phyloP scores from a whole-genome alignment of 2,113 vertebrate genomes.

The Haplotaxodon microlepis region DNA sequence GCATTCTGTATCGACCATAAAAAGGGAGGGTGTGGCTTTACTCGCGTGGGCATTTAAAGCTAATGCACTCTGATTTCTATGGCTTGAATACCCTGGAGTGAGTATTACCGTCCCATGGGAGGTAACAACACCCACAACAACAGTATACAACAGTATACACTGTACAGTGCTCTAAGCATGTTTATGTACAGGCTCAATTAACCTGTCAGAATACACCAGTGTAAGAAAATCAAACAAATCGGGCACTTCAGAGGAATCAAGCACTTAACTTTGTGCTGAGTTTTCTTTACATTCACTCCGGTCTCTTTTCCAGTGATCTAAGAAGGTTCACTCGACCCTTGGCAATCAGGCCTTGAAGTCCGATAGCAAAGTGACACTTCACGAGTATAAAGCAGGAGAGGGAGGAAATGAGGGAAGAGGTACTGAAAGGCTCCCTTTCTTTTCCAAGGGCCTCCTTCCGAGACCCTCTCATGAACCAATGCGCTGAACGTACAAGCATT shows the following conservation, averaged over 20 bases:
- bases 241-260: not conserved
- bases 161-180: not conserved
- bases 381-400: constrained; percentile 35
- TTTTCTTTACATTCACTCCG: not conserved
- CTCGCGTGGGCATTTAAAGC: not conserved
- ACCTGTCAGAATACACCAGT: not conserved
- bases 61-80: constrained; percentile 5
- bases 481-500: not conserved
- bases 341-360: constrained; percentile 39
- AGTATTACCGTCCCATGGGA: not conserved
- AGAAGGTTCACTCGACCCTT: constrained; percentile 19
- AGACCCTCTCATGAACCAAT: constrained; percentile 18
- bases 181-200: not conserved
- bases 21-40: constrained; percentile 3
- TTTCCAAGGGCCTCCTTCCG: constrained; percentile 20
- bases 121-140: constrained; percentile 7
- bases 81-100: not conserved
- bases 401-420: constrained; percentile 29
- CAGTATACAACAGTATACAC: not conserved
- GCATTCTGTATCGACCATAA: not conserved
- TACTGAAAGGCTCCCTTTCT: constrained; percentile 57
- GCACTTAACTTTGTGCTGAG: not conserved
- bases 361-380: constrained; percentile 61
- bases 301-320: constrained; percentile 49
- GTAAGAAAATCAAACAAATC: not conserved